Percentiles rank a stretch among this genome's conserved stretches.
Conservation (phyloP, 2,888 invertebrate genomes). For the Caenorhabditis japonica region DNA sequence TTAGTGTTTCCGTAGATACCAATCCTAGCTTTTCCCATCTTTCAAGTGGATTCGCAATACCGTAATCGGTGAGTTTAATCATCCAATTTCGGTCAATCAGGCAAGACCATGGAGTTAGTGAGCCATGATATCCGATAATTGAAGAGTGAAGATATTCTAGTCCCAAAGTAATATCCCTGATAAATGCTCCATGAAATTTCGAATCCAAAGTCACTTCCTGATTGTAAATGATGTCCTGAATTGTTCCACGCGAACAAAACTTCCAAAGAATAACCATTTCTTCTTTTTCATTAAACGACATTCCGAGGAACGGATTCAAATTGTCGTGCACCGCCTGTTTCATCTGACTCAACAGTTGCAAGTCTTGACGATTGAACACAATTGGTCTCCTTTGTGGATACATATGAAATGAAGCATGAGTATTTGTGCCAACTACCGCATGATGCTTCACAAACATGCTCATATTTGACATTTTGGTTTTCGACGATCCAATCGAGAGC, state of each 20-base stretch:
- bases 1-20: slow-evolving; percentile 68
- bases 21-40: slow-evolving; percentile 73
- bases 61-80: slow-evolving; percentile 75
- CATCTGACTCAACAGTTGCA: slow-evolving; percentile 79
- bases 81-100: slow-evolving; percentile 76
- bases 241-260: slow-evolving; percentile 75
- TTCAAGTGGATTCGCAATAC: slow-evolving; percentile 74
- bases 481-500: slow-evolving; percentile 73
- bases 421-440: slow-evolving; percentile 65
- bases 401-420: slow-evolving; percentile 74
- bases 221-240: slow-evolving; percentile 69
- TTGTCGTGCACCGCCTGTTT: slow-evolving; percentile 95
- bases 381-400: slow-evolving; percentile 75
- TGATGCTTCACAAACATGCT: slow-evolving; percentile 75
- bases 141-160: slow-evolving; percentile 72
- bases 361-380: slow-evolving; percentile 66
- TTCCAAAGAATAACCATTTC: slow-evolving; percentile 75
- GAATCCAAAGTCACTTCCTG: slow-evolving; percentile 56
- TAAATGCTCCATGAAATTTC: slow-evolving; percentile 68
- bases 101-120: slow-evolving; percentile 74
- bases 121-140: slow-evolving; percentile 72
- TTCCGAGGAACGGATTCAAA: slow-evolving; percentile 94
- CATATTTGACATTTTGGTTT: slow-evolving; percentile 75
- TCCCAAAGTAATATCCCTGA: slow-evolving; percentile 65
- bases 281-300: slow-evolving; percentile 76